Percentiles rank a stretch among this genome's conserved stretches.
Evolutionary conservation across 2,797 vertebrate genomes (phyloP).

Genomic region (Pseudochirops corinnae): DNA sequence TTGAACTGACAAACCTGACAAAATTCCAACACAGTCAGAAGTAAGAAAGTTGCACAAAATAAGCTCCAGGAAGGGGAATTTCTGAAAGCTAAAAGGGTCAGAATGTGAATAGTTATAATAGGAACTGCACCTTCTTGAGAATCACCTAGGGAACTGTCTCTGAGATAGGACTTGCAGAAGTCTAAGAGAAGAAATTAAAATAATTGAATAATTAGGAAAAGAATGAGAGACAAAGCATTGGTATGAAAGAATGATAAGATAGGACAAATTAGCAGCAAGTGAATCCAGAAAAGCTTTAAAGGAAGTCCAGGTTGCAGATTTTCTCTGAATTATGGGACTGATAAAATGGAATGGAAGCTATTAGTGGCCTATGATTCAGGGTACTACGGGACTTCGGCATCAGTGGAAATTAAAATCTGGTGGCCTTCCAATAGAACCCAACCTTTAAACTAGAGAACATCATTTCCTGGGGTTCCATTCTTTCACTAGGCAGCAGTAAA

Average conservation of each 20-base stretch:
- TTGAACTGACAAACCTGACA: constrained; percentile 59
- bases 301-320: background rate
- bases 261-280: constrained; percentile 16
- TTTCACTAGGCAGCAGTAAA: constrained; percentile 27
- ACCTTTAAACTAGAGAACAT: background rate
- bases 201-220: constrained; percentile 16
- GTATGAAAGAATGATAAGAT: background rate
- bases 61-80: constrained; percentile 51
- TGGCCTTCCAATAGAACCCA: background rate
- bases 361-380: constrained; percentile 2
- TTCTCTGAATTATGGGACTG: constrained; percentile 12
- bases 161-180: constrained; percentile 18
- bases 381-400: background rate
- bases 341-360: background rate
- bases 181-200: constrained; percentile 41
- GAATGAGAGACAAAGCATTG: background rate
- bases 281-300: background rate
- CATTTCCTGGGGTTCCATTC: constrained; percentile 28
- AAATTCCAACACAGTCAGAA: constrained; percentile 67
- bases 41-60: constrained; percentile 13
- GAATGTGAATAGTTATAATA: background rate
- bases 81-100: constrained; percentile 56
- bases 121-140: constrained; percentile 13
- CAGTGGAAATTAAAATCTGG: constrained; percentile 27
- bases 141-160: background rate